Conservation (phyloP, 2,113 vertebrate species). For the Galemys pyrenaicus region DNA sequence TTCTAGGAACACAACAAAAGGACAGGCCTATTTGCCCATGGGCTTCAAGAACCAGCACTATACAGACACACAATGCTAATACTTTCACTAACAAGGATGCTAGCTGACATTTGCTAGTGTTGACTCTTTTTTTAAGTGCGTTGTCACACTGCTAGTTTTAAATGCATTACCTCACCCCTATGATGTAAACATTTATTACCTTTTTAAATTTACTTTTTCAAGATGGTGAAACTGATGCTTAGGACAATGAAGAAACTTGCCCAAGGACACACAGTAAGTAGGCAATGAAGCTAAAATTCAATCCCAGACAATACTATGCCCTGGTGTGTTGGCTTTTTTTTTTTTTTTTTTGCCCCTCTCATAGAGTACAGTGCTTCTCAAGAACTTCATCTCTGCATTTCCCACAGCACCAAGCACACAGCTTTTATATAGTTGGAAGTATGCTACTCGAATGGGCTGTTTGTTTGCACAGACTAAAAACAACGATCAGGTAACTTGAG, state of each 20-base stretch:
- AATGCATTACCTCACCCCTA: background rate
- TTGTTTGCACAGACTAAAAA: conserved; percentile 14
- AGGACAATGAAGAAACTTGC: background rate
- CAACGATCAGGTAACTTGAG: background rate
- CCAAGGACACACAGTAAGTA: background rate
- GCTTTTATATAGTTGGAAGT: background rate
- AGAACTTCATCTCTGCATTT: background rate
- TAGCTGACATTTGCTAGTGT: background rate
- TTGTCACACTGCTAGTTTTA: background rate
- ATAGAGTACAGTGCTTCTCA: background rate
- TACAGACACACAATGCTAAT: background rate
- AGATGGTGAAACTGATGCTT: background rate
- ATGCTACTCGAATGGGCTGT: background rate
- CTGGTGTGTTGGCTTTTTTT: background rate
- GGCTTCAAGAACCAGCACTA: background rate
- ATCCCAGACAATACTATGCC: background rate
- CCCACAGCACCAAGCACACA: background rate
- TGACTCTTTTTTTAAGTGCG: background rate
- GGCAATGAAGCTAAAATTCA: background rate
- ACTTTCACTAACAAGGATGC: background rate
- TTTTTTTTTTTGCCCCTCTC: background rate
- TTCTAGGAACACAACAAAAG: background rate
- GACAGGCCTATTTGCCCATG: background rate
- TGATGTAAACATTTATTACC: background rate
- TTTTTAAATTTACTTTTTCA: background rate